Evolutionary conservation across 2,113 vertebrate species (phyloP).

Genomic region (Heliornis fulica): DNA sequence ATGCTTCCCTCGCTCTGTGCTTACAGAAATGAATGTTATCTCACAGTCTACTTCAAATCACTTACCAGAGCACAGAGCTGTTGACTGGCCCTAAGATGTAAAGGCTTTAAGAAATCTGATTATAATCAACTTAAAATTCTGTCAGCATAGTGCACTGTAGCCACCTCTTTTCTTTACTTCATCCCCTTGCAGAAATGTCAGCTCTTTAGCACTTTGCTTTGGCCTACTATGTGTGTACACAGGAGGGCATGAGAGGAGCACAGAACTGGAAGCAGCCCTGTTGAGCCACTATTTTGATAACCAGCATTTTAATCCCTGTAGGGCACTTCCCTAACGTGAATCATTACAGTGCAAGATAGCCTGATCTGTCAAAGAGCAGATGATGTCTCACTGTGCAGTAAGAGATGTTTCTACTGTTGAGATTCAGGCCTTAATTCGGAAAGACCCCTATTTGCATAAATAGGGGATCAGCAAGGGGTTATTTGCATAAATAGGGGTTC

Average conservation of each 20-base stretch:
- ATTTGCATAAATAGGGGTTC: no score
- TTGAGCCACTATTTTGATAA: neutral
- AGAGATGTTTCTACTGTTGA: neutral
- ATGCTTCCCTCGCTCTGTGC: neutral
- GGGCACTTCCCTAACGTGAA: neutral
- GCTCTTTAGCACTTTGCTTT: neutral
- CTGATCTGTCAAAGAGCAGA: neutral
- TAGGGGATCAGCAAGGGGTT: no score
- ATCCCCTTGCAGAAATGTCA: neutral
- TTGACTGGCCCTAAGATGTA: neutral
- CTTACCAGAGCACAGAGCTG: neutral
- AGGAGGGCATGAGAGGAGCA: constrained; percentile 61
- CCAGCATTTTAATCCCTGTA: neutral
- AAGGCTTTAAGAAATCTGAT: neutral
- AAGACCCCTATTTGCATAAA: neutral
- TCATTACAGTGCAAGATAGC: neutral
- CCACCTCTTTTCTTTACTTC: neutral
- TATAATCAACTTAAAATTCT: neutral
- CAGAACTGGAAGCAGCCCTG: neutral
- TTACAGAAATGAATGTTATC: neutral
- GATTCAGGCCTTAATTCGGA: neutral
- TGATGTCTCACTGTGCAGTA: neutral
- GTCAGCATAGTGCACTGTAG: neutral
- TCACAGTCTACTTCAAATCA: neutral
- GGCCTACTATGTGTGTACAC: constrained; percentile 42